Percentiles rank a stretch among this genome's conserved stretches.
Conservation (phyloP, 2,888 invertebrate species). For the Calliopum simillimum region DNA sequence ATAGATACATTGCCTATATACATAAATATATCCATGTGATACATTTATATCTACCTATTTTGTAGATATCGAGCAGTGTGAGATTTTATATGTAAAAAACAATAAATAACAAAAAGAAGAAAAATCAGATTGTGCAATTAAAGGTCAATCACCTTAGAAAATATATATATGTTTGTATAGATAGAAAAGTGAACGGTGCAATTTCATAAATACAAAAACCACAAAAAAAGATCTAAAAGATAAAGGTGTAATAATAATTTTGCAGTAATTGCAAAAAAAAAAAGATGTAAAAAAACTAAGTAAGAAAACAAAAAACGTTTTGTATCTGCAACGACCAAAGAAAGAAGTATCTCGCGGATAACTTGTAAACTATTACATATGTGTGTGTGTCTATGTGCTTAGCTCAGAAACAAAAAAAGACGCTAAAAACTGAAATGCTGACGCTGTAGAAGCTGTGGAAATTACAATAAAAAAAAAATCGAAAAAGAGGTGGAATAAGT, state of each 20-base stretch:
- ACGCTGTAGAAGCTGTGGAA: too few relatives aligned
- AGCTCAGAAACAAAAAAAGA: neutral
- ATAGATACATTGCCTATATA: constrained; percentile 4
- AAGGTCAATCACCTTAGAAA: constrained; percentile 28
- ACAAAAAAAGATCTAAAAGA: neutral
- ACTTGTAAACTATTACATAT: constrained; percentile 13
- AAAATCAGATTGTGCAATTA: constrained; percentile 11
- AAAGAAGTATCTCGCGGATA: constrained; percentile 16
- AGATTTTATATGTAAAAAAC: constrained; percentile 7
- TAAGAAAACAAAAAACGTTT: neutral
- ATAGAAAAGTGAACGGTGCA: too few relatives aligned
- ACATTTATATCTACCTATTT: constrained; percentile 7
- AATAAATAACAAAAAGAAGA: neutral
- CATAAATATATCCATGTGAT: neutral
- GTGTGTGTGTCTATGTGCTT: neutral
- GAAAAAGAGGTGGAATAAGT: neutral
- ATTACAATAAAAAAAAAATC: neutral
- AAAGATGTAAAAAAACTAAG: too few relatives aligned
- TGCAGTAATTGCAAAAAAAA: neutral
- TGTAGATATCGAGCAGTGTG: constrained; percentile 3
- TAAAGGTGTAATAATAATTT: neutral
- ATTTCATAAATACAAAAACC: neutral
- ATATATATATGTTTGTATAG: neutral
- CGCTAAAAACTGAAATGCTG: neutral
- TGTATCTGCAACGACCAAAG: constrained; percentile 1